A percentile compares a stretch with the other conserved stretches of the same genome.
Evolutionary conservation across 1,140 invertebrate genomes (phyloP).

Genomic region (Ooceraea biroi): DNA sequence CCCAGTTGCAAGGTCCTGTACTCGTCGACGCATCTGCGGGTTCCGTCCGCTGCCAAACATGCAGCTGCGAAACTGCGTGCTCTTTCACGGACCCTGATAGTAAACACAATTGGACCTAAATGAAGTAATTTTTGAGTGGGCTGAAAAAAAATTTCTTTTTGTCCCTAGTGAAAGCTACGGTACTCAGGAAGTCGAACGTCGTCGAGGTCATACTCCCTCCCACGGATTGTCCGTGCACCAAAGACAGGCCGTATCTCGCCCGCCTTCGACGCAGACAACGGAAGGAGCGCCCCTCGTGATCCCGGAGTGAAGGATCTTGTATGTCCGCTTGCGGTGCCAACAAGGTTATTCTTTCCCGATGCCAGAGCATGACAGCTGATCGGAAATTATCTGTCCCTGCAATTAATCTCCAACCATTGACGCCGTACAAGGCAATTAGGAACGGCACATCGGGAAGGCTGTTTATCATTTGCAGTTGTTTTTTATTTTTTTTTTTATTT

Average conservation of each 20-base stretch:
- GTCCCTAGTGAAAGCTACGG: too few relatives aligned
- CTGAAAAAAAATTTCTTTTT: too few relatives aligned
- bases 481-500: too few relatives aligned
- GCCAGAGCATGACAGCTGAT: conserved; percentile 93
- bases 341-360: conserved; percentile 91
- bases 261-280: conserved; percentile 93
- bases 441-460: not conserved
- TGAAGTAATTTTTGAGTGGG: not conserved
- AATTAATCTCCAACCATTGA: conserved; percentile 50
- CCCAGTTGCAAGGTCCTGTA: conserved; percentile 95
- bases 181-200: conserved; percentile 87
- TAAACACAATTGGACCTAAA: conserved; percentile 1
- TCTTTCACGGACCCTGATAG: conserved; percentile 87
- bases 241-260: conserved; percentile 97
- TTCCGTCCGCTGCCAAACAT: conserved; percentile 96
- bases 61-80: conserved; percentile 93
- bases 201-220: conserved; percentile 89
- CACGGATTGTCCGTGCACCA: conserved; percentile 95
- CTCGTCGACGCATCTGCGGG: conserved; percentile 89
- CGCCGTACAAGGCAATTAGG: not conserved
- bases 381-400: conserved; percentile 92
- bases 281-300: conserved; percentile 96
- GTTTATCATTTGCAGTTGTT: conserved; percentile 88
- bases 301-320: conserved; percentile 96
- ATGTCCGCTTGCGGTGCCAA: conserved; percentile 93